Evolutionary conservation across 2,797 vertebrate species (phyloP).

Genomic region (Phataginus tricuspis): DNA sequence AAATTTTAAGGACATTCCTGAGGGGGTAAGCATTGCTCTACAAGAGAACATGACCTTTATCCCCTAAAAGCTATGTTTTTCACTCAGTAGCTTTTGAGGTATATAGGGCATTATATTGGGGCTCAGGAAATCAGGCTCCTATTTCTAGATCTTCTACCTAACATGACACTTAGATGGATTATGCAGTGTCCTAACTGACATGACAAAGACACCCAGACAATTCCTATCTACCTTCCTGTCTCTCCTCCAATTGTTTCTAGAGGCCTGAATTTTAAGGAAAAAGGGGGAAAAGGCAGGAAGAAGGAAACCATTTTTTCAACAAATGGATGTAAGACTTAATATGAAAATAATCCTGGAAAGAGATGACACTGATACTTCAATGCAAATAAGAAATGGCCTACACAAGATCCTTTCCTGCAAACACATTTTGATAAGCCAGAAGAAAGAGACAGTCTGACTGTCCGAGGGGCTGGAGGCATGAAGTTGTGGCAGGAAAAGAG

Average conservation of each 20-base stretch:
- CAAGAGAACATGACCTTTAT: conserved; percentile 29
- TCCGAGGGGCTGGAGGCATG: not conserved
- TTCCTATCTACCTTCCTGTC: not conserved
- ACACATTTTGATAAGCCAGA: conserved; percentile 17
- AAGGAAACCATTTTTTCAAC: conserved; percentile 12
- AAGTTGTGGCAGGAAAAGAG: not conserved
- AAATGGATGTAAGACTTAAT: conserved; percentile 7
- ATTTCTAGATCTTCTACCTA: conserved; percentile 45
- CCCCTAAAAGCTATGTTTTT: not conserved
- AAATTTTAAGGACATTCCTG: conserved; percentile 2
- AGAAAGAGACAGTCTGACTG: not conserved
- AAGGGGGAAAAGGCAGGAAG: not conserved
- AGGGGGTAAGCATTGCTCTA: not conserved
- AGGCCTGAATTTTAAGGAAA: conserved; percentile 19
- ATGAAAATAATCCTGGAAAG: conserved; percentile 22
- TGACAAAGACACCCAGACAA: not conserved
- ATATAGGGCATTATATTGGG: not conserved
- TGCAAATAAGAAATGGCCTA: conserved; percentile 40
- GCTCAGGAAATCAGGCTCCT: not conserved
- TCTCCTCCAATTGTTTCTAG: not conserved
- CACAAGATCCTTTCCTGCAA: not conserved
- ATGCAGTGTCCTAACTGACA: not conserved
- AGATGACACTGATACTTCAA: not conserved
- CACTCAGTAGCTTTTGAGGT: conserved; percentile 6
- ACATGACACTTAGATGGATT: not conserved